Conservation (phyloP, 2,888 invertebrate genomes). For the Troides helena region DNA sequence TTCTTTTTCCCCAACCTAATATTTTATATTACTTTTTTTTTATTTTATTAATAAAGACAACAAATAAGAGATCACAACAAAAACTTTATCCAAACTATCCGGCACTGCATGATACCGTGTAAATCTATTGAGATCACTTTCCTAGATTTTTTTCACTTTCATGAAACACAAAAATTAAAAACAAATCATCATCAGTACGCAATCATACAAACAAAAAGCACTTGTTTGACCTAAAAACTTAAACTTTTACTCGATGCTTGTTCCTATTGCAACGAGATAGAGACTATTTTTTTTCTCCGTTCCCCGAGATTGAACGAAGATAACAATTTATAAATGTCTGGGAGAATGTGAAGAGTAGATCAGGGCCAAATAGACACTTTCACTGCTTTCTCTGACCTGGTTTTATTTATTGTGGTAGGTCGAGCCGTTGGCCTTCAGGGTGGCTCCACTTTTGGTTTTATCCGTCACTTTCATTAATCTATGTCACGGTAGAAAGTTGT, state of each 20-base stretch:
- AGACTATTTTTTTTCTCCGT: conserved; percentile 15
- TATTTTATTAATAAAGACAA: not conserved
- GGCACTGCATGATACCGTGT: not conserved
- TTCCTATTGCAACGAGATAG: conserved; percentile 8
- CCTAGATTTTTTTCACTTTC: conserved; percentile 16
- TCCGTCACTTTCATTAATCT: conserved; percentile 70
- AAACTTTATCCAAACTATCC: not conserved
- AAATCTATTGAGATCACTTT: conserved; percentile 21
- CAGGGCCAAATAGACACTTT: conserved; percentile 69
- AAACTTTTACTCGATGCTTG: conserved; percentile 18
- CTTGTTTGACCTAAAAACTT: conserved; percentile 13
- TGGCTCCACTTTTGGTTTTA: conserved; percentile 68
- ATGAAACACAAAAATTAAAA: conserved; percentile 36
- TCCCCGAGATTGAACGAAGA: conserved; percentile 26
- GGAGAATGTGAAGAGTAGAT: conserved; percentile 68
- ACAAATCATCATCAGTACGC: conserved; percentile 50
- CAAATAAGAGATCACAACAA: not conserved
- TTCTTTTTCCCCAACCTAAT: too few relatives aligned
- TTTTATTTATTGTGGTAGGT: conserved; percentile 62
- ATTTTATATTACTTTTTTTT: too few relatives aligned
- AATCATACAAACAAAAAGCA: conserved; percentile 48
- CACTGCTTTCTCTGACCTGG: conserved; percentile 73
- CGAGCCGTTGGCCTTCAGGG: conserved; percentile 65
- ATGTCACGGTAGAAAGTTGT: conserved; percentile 57
- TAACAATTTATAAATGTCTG: conserved; percentile 48